Percentiles rank a stretch among this genome's conserved stretches.
These are phyloP conservation scores for Lytechinus variegatus DNA, from an alignment of 35 echinoderm and acorn worm genomes.

Conservation along the genomic window DNA sequence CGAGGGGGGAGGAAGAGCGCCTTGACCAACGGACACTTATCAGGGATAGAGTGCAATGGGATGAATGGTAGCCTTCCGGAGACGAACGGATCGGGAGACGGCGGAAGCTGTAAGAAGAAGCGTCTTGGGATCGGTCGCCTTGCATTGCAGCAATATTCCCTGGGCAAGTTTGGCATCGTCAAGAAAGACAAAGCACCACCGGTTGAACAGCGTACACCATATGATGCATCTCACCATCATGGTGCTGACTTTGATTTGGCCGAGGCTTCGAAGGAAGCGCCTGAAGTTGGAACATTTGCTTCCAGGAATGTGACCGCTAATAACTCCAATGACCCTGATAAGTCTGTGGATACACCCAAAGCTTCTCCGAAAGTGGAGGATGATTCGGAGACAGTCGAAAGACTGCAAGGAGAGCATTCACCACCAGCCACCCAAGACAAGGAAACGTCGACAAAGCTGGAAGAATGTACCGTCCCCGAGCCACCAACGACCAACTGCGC, in stretches of 20 bases:
- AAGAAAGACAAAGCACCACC: slow-evolving; percentile 58
- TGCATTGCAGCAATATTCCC: slow-evolving; percentile 62
- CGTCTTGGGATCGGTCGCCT: slow-evolving; percentile 70
- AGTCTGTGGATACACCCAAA: not conserved
- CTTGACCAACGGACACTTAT: not conserved
- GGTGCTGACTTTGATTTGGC: not conserved
- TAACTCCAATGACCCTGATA: not conserved
- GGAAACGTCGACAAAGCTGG: not conserved
- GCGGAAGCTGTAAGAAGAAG: slow-evolving; percentile 65
- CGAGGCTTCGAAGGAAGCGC: not conserved
- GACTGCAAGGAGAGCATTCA: not conserved
- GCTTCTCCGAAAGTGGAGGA: not conserved
- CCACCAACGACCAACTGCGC: not conserved
- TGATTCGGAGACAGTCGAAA: not conserved
- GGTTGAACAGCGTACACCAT: not conserved
- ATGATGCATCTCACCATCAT: not conserved
- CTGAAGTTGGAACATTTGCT: not conserved
- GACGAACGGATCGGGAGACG: slow-evolving; percentile 20
- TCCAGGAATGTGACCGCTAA: not conserved
- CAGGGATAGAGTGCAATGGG: slow-evolving; percentile 26
- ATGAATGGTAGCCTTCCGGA: not conserved
- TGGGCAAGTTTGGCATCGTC: slow-evolving; percentile 55
- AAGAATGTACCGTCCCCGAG: not conserved
- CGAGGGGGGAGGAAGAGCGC: slow-evolving; percentile 44
- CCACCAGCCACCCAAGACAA: not conserved